Percentiles rank a stretch among this genome's conserved stretches.
phyloP scores from a whole-genome alignment of 2,113 vertebrate species.

The Toxotes jaculatrix region DNA sequence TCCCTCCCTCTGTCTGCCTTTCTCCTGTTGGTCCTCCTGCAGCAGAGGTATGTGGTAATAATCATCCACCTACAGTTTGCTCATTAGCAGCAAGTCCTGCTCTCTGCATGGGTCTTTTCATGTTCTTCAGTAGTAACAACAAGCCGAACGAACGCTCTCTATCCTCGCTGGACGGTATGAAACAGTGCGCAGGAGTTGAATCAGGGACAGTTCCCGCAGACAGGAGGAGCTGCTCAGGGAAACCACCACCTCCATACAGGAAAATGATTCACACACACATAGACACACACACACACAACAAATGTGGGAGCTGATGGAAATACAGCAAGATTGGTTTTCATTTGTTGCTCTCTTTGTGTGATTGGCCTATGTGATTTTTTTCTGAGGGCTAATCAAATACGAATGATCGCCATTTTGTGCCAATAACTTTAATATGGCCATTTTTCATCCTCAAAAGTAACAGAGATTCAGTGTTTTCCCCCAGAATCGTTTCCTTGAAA shows the following conservation, averaged over 20 bases:
- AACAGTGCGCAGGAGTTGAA: slow-evolving; percentile 44
- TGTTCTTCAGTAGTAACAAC: slow-evolving; percentile 61
- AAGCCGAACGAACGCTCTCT: slow-evolving; percentile 51
- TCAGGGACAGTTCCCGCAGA: slow-evolving; percentile 33
- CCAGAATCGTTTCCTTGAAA: not conserved
- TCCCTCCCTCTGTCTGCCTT: slow-evolving; percentile 12
- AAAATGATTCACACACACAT: slow-evolving; percentile 16
- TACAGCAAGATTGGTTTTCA: not conserved
- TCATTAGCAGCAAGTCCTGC: slow-evolving; percentile 69
- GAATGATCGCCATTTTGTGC: not conserved
- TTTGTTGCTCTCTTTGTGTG: not conserved
- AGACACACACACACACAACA: slow-evolving; percentile 14
- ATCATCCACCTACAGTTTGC: slow-evolving; percentile 74
- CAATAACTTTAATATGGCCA: not conserved
- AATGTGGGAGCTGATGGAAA: slow-evolving; percentile 9
- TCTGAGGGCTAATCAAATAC: not conserved
- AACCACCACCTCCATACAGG: slow-evolving; percentile 25
- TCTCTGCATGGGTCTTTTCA: slow-evolving; percentile 70
- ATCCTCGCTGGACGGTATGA: slow-evolving; percentile 28
- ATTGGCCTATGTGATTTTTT: not conserved
- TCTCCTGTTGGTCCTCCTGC: slow-evolving; percentile 52
- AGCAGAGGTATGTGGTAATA: slow-evolving; percentile 70
- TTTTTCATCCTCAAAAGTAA: not conserved
- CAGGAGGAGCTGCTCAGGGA: slow-evolving; percentile 26
- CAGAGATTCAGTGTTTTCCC: not conserved